Base-by-base conservation (phyloP, 2,888 invertebrate genomes). In the Pachydiplax longipennis region DNA sequence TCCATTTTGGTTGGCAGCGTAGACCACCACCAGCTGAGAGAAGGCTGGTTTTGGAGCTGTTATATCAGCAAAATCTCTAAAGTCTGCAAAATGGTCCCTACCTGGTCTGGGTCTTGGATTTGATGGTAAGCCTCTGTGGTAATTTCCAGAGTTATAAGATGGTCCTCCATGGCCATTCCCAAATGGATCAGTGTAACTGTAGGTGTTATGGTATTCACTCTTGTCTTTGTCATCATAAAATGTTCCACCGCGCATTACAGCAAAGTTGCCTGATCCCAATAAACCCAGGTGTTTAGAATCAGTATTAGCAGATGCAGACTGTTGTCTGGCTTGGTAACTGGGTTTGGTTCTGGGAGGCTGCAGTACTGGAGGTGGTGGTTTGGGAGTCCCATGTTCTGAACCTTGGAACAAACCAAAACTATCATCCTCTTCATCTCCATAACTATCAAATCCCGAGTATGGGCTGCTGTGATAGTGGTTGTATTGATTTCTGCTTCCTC, bases 51-150 rank as follows among this genome's bases (percentile, higher is more conserved):
- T 97, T 0, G 97, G 96, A 0, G 97, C 97, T 4, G 97, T 96
- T 91, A 98, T 98, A 92, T 98, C 98, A 0, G 98, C 98, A 93
- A 98, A 98, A 93, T 98, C 98, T 92, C 97, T 95, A 94, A 98
- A 98, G 93, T 98, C 97, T 6, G 97, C 97, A 93, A 98, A 98
- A 93, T 98, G 98, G 93, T 98, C 97, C 91, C 96, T 94, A 4
- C 93, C 93, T 15, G 91, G 91, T n/a, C 91, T 91, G 53, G 91
- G 91, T 6, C 92, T 91, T 4, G 80, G 80, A 0, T 93, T 96
- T 44, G 97, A 96, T 92, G 97, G 96, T 90, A 97, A 97, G 6
- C 96, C 96, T 93, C 96, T 95, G 0, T 97, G 97, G 93, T 97
- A 97, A 92, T 96, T 96, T 13, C 61, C 44, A 35, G 40, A 65